Evolutionary conservation across 2,797 vertebrate genomes (phyloP).

Genomic region (Alca torda): DNA sequence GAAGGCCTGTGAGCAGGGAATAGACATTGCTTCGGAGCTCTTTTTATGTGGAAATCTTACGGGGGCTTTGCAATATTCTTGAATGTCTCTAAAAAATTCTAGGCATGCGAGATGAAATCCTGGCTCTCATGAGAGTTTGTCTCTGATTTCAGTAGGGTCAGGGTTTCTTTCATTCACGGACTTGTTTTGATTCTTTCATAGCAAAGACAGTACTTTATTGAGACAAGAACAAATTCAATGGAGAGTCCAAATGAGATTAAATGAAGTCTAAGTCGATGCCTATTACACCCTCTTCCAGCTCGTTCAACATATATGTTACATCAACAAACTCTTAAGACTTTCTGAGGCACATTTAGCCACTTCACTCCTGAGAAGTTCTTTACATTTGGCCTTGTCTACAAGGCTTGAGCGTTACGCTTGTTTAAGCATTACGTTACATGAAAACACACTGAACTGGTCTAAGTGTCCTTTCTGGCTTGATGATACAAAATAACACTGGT

Average conservation of each 20-base stretch:
- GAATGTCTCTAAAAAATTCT: constrained; percentile 54
- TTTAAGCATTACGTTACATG: not conserved
- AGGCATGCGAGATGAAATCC: constrained; percentile 52
- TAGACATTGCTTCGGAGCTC: not conserved
- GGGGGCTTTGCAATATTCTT: constrained; percentile 8
- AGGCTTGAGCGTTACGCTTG: not conserved
- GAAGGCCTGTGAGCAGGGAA: not conserved
- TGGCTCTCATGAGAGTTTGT: constrained; percentile 51
- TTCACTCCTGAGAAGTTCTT: not conserved
- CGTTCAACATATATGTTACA: not conserved
- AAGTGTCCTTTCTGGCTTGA: not conserved
- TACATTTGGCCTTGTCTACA: not conserved
- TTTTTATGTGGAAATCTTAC: not conserved
- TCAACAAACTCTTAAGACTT: not conserved
- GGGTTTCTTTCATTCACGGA: constrained; percentile 40
- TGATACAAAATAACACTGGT: not conserved
- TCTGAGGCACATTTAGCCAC: not conserved
- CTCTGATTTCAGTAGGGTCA: constrained; percentile 9
- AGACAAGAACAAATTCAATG: constrained; percentile 31
- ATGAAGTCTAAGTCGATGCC: not conserved
- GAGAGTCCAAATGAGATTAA: constrained; percentile 3
- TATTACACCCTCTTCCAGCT: not conserved
- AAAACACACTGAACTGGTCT: not conserved
- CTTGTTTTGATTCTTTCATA: constrained; percentile 62
- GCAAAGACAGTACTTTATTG: constrained; percentile 46